These are phyloP conservation scores for Notolabrus celidotus DNA, from an alignment of 2,797 vertebrate species.

Conservation along the genomic window DNA sequence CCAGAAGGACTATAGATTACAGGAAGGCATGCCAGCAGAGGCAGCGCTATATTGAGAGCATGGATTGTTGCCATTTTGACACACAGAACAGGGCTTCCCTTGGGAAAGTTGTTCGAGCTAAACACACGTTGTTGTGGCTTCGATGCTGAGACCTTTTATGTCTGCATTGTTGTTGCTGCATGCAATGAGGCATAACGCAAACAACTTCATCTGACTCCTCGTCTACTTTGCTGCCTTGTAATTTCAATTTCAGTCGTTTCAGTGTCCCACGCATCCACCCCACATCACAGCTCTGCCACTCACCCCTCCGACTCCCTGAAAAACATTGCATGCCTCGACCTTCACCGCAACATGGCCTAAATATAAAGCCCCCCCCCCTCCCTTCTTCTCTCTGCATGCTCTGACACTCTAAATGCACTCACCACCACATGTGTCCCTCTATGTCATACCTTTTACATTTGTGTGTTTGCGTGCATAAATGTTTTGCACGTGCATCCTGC, in stretches of 20 bases:
- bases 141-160: slow-evolving; percentile 42
- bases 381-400: slow-evolving; percentile 52
- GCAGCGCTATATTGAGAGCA: slow-evolving; percentile 19
- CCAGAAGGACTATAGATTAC: slow-evolving; percentile 51
- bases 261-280: slow-evolving; percentile 65
- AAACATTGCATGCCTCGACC: slow-evolving; percentile 74
- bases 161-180: slow-evolving; percentile 69
- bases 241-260: slow-evolving; percentile 60
- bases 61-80: slow-evolving; percentile 67
- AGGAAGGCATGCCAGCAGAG: slow-evolving; percentile 19
- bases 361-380: slow-evolving; percentile 68
- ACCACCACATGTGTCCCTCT: slow-evolving; percentile 46
- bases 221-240: slow-evolving; percentile 74
- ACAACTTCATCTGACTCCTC: slow-evolving; percentile 68
- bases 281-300: slow-evolving; percentile 79
- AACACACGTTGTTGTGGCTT: slow-evolving; percentile 56
- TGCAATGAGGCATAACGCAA: slow-evolving; percentile 73
- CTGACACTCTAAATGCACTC: slow-evolving; percentile 65
- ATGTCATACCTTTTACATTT: slow-evolving; percentile 37
- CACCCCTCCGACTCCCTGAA: slow-evolving; percentile 70
- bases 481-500: slow-evolving; percentile 52
- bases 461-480: slow-evolving; percentile 59
- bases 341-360: slow-evolving; percentile 72
- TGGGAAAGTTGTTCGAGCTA: slow-evolving; percentile 73
- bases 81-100: slow-evolving; percentile 75